These are phyloP conservation scores for Morbakka virulenta DNA, from an alignment of 30 jellyfish, hydroid and myxozoan genomes.

Conservation along the genomic window DNA sequence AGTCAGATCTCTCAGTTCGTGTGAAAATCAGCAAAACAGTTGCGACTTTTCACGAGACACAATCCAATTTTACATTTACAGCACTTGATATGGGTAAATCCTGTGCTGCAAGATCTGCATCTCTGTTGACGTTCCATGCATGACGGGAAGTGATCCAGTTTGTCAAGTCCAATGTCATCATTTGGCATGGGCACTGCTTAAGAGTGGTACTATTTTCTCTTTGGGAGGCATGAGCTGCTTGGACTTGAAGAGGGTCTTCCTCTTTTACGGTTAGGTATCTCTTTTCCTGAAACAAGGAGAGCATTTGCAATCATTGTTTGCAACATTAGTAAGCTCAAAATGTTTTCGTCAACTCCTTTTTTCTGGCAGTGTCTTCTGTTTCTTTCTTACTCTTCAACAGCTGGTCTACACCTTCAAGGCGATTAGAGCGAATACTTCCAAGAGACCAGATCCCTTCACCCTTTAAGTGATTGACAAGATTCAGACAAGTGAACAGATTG, in stretches of 20 bases:
- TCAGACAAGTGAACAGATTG: conserved; percentile 23
- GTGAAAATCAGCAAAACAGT: too few relatives aligned
- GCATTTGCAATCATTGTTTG: conserved; percentile 4
- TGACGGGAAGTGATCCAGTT: too few relatives aligned
- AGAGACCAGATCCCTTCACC: not conserved
- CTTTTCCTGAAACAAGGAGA: too few relatives aligned
- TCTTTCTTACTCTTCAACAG: not conserved
- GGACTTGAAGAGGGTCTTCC: conserved; percentile 49
- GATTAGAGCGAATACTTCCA: not conserved
- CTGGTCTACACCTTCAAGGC: not conserved
- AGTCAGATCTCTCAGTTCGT: too few relatives aligned
- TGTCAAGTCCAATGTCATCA: conserved; percentile 21
- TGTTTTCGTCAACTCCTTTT: too few relatives aligned
- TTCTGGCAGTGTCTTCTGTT: not conserved
- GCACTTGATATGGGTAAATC: conserved; percentile 15
- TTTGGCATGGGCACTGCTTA: conserved; percentile 33
- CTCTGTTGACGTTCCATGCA: too few relatives aligned
- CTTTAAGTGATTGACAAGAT: not conserved
- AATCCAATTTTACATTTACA: too few relatives aligned
- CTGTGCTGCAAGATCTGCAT: conserved; percentile 21
- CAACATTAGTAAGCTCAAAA: conserved; percentile 4
- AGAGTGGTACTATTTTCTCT: conserved; percentile 20
- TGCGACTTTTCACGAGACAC: too few relatives aligned
- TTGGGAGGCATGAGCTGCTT: conserved; percentile 23
- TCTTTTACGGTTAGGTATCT: not conserved